Evolutionary conservation across 2,888 invertebrate genomes (phyloP), one percentile per base, ranked within the genome.

Genomic region (Diarsia dahlii): DNA sequence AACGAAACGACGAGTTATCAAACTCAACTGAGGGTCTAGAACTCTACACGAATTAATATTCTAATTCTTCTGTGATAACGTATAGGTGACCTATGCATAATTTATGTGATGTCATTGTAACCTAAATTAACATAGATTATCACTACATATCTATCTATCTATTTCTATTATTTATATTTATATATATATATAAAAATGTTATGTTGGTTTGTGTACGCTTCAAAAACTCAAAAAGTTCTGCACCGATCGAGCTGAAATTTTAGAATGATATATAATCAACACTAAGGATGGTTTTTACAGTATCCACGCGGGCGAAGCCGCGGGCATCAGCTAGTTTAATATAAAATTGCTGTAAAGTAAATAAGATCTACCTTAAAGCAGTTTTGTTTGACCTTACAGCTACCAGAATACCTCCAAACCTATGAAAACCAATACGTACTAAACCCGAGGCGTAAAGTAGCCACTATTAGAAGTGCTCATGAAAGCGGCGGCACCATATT

Each of bases 401-500:
- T 34, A n/a, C 52, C 39, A 20, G 13, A 78, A 34, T 13, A 23
- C 8, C 5, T 58, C 8, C 28, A 39, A 65, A 74, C 67, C 34
- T 18, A 50, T 54, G 13, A 60, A 56, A 67, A 48, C 28, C 63
- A 10, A 28, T 18, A 50, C 52, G 39, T n/a, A 62, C 39, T 18
- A 12, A 68, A 77, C 63, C 46, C 34, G 56, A 66, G 46, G 62
- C 67, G 52, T 74, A 76, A 68, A 68, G 39, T 58, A 79, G 20
- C 50, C 18, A 23, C 54, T 67, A 77, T 71, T 67, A 74, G 45
- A 76, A 54, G 56, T 50, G 74, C 39, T 80, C 70, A 69, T 76
- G 73, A 75, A 75, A 78, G 46, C 67, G 73, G 77, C 67, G 64
- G 68, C 69, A 45, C 46, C 73, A 81, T 88, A 82, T 86, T 88